Conservation (phyloP, 2,113 vertebrate species). For the Addax nasomaculatus region DNA sequence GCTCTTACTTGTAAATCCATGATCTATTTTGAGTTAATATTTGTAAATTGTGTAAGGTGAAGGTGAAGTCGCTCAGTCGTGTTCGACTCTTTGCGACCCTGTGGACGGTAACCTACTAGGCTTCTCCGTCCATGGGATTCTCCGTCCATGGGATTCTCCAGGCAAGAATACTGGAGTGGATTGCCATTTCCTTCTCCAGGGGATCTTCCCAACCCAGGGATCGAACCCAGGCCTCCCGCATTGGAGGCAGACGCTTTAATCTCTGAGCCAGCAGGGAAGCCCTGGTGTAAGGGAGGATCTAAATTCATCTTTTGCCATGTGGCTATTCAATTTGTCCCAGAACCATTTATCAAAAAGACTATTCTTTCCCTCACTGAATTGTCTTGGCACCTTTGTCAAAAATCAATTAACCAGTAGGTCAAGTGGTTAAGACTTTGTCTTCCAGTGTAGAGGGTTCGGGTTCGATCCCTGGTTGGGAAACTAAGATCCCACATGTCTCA, state of each 20-base stretch:
- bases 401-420: neutral
- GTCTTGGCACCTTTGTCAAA: neutral
- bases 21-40: neutral
- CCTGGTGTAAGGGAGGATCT: neutral
- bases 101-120: no score
- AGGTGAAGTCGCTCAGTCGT: no score
- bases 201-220: no score
- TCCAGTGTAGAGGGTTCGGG: neutral
- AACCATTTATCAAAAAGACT: neutral
- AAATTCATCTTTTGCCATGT: neutral
- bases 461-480: neutral
- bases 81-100: no score
- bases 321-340: neutral
- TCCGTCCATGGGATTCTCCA: no score
- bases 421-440: neutral
- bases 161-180: no score
- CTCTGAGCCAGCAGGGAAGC: no score
- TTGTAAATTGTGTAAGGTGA: neutral
- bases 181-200: no score
- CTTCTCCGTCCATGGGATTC: no score
- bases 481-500: neutral
- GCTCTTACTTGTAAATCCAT: neutral
- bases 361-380: neutral
- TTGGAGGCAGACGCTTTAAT: no score
- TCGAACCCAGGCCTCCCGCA: no score